Evolutionary conservation across 2,888 invertebrate genomes (phyloP), one percentile per base, ranked within the genome.

Genomic region (Drosophila melanosoma): DNA sequence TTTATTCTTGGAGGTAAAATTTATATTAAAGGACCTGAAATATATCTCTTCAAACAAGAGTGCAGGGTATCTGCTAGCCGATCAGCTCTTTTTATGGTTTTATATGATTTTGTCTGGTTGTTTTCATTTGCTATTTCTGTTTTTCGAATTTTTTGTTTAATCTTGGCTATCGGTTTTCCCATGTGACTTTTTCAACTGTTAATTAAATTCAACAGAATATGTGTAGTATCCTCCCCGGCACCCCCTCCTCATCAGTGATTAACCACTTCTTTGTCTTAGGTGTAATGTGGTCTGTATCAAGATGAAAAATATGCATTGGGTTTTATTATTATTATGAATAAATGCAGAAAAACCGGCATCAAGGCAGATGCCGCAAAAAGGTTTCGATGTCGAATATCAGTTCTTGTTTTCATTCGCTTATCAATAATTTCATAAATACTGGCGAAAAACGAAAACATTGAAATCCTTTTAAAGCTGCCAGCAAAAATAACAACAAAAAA

Each of bases 401-500:
- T 68, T 66, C 56, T 66, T 65, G 48, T 32, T 32, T 38, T 35
- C 40, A 29, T 65, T 42, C 75, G 69, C 88, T 87, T 87, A 87
- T 87, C 86, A 88, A 88, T 90, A 89, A 90, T 85, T 87, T 90
- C 90, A 86, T 86, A 89, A 89, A 87, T 81, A 82, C 36, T 29
- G 36, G 12, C 8, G 11, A n/a, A 36, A 35, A 33, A 45, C 77
- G 82, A 70, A 79, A 78, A 87, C 86, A 87, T 65, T 87, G 90
- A 87, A 87, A 87, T 89, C 86, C 86, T 87, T 87, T 87, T 87
- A 90, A 89, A 73, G 85, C 77, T 68, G 72, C 40, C 83, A 52
- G 56, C 67, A 71, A 15, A 45, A 15, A 23, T 8, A 73, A 64
- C 26, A 26, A 26, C 26, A 69, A 70, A 10, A 35, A 17, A 36